These are phyloP conservation scores for Lasius fuliginosus DNA, from an alignment of 2,888 invertebrate species.

Conservation along the genomic window DNA sequence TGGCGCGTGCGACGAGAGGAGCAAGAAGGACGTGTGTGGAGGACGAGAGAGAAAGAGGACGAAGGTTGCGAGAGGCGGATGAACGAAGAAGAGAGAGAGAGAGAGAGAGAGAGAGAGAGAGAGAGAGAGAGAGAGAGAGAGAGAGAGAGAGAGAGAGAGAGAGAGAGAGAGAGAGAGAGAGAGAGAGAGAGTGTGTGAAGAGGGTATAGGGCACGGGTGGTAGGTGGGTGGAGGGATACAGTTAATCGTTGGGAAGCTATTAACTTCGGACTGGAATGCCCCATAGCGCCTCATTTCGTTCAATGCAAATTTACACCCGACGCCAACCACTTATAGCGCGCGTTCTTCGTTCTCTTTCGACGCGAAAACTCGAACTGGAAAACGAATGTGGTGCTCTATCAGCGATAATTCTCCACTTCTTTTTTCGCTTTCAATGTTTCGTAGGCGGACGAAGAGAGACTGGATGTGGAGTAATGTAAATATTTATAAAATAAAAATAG, in stretches of 20 bases:
- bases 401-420: slow-evolving; percentile 24
- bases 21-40: slow-evolving; percentile 56
- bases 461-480: background rate
- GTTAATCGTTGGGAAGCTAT: slow-evolving; percentile 85
- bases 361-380: slow-evolving; percentile 33
- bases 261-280: slow-evolving; percentile 85
- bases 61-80: slow-evolving; percentile 49
- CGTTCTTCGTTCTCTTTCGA: slow-evolving; percentile 66
- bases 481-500: background rate
- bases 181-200: slow-evolving; percentile 40
- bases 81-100: slow-evolving; percentile 63
- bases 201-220: slow-evolving; percentile 47
- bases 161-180: slow-evolving; percentile 63
- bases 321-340: slow-evolving; percentile 72
- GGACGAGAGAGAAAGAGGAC: slow-evolving; percentile 50
- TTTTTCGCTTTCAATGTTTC: slow-evolving; percentile 19
- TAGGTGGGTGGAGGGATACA: slow-evolving; percentile 77
- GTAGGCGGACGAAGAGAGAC: background rate
- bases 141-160: slow-evolving; percentile 50
- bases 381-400: slow-evolving; percentile 49
- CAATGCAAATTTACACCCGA: slow-evolving; percentile 84
- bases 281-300: slow-evolving; percentile 84
- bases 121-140: slow-evolving; percentile 63
- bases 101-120: slow-evolving; percentile 53
- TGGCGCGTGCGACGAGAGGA: slow-evolving; percentile 66